Evolutionary conservation across 2,797 vertebrate species (phyloP).

Genomic region (Ctenopoma kingsleyae): DNA sequence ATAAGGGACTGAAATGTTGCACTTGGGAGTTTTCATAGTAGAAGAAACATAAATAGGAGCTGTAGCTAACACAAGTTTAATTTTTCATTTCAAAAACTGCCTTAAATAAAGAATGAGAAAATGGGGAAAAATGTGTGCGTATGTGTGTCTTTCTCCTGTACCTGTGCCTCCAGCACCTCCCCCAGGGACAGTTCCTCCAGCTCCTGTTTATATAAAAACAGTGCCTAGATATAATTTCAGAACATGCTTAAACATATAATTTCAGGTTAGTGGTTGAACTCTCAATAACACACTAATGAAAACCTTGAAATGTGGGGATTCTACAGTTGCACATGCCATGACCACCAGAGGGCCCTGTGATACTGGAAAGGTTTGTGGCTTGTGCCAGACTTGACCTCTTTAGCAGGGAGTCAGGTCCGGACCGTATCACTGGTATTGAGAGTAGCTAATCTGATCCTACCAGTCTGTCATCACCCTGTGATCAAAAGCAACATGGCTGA

Average conservation of each 20-base stretch:
- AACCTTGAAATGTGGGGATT: background rate
- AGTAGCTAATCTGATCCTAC: slow-evolving; percentile 45
- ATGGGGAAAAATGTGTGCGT: background rate
- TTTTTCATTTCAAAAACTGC: background rate
- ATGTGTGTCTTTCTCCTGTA: slow-evolving; percentile 46
- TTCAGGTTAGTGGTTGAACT: background rate
- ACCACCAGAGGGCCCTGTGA: slow-evolving; percentile 55
- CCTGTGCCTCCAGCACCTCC: slow-evolving; percentile 65
- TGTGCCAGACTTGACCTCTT: slow-evolving; percentile 27
- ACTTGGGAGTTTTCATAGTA: background rate
- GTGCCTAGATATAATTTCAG: slow-evolving; percentile 11
- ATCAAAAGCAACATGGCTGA: slow-evolving; percentile 60
- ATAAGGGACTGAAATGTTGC: background rate
- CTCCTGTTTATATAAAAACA: slow-evolving; percentile 49
- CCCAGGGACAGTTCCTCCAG: slow-evolving; percentile 60
- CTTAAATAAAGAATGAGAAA: background rate
- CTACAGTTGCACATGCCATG: background rate
- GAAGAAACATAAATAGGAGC: slow-evolving; percentile 6
- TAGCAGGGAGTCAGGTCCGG: slow-evolving; percentile 17
- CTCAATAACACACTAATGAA: slow-evolving; percentile 3
- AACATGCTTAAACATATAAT: slow-evolving; percentile 8
- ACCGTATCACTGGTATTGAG: slow-evolving; percentile 23
- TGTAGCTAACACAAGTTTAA: background rate
- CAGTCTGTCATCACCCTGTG: slow-evolving; percentile 55
- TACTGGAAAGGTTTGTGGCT: slow-evolving; percentile 9